Conservation (phyloP, 1,140 invertebrate genomes). For the Lordiphosa collinella region DNA sequence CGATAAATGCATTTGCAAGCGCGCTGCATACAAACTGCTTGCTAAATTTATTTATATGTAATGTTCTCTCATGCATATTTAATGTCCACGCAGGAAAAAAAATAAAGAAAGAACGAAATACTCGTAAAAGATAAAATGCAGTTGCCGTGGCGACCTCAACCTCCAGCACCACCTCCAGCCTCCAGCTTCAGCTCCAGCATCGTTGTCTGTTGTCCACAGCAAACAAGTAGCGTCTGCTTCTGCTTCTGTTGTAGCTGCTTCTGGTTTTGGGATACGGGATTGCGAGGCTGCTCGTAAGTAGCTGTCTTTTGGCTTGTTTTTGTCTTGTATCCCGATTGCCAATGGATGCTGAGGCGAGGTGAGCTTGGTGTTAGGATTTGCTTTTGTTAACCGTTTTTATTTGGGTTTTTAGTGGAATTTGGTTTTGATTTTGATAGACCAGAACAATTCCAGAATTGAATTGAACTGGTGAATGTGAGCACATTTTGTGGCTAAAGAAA, state of each 20-base stretch:
- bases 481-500: no score
- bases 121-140: conserved; percentile 57
- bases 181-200: conserved; percentile 1
- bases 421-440: no score
- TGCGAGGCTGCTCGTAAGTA: conserved; percentile 43
- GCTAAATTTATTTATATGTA: conserved; percentile 74
- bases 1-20: conserved; percentile 69
- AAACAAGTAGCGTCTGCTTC: conserved; percentile 32
- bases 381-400: conserved; percentile 22
- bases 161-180: conserved; percentile 9
- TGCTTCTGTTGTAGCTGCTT: conserved; percentile 43
- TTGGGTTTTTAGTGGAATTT: background rate
- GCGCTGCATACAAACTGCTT: conserved; percentile 68
- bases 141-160: conserved; percentile 39
- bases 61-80: conserved; percentile 77
- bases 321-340: conserved; percentile 41
- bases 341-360: conserved; percentile 15
- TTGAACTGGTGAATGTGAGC: no score
- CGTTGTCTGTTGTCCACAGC: background rate
- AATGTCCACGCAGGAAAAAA: conserved; percentile 65
- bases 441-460: no score
- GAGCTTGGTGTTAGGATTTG: conserved; percentile 23
- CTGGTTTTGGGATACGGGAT: conserved; percentile 38
- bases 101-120: background rate
- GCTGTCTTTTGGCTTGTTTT: conserved; percentile 55